Evolutionary conservation across 2,797 vertebrate species (phyloP).

Genomic region (Periparus ater): DNA sequence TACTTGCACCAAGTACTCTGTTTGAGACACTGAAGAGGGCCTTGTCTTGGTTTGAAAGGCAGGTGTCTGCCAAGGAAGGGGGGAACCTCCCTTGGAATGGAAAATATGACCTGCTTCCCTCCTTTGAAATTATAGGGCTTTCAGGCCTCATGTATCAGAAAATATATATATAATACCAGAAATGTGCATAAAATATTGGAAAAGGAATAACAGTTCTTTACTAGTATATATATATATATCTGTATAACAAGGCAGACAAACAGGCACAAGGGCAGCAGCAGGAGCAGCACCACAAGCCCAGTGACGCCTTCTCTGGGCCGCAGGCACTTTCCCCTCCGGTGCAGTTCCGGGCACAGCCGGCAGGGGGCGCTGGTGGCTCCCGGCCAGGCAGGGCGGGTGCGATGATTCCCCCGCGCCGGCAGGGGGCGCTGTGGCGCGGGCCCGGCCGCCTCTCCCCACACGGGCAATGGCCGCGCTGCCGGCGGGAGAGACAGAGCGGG

Average conservation of each 20-base stretch:
- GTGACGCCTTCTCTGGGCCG: rapidly evolving
- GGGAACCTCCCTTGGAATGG: background rate
- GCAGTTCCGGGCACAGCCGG: rapidly evolving
- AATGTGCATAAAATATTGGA: background rate
- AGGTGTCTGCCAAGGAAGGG: background rate
- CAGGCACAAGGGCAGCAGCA: rapidly evolving
- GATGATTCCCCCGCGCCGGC: rapidly evolving
- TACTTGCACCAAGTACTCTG: background rate
- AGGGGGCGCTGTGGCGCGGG: background rate
- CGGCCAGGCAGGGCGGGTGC: background rate
- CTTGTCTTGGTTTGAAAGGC: background rate
- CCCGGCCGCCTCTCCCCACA: rapidly evolving
- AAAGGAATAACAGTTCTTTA: background rate
- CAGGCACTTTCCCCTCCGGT: background rate
- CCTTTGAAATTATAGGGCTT: background rate
- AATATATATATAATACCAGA: background rate
- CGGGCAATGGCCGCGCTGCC: rapidly evolving
- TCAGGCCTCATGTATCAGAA: rapidly evolving
- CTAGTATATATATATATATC: background rate
- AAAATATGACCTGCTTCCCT: background rate
- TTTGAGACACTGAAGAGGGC: background rate
- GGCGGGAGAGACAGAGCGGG: rapidly evolving
- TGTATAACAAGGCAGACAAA: background rate
- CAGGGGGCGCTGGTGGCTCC: background rate
- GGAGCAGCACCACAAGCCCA: background rate